These are phyloP conservation scores for Chrysolophus pictus DNA, from an alignment of 2,797 vertebrate species.

Conservation along the genomic window DNA sequence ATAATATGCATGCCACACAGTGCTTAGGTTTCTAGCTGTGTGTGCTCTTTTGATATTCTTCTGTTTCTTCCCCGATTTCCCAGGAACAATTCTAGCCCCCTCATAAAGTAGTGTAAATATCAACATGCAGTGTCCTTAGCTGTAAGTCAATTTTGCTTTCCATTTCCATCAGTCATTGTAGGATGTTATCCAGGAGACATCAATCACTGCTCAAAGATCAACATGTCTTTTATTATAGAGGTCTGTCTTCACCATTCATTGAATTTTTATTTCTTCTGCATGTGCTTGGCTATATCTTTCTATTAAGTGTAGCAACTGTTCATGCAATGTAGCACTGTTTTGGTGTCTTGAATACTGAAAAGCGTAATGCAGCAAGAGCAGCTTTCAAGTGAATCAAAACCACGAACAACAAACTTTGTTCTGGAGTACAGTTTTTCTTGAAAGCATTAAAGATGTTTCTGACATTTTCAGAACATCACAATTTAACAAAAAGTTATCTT, in stretches of 20 bases:
- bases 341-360: not conserved
- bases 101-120: not conserved
- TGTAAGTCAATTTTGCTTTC: not conserved
- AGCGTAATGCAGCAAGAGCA: not conserved
- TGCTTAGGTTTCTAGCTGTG: not conserved
- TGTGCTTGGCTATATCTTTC: not conserved
- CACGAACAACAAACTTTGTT: not conserved
- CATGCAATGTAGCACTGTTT: not conserved
- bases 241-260: not conserved
- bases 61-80: not conserved
- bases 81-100: not conserved
- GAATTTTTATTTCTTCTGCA: not conserved
- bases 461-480: not conserved
- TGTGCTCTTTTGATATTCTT: fast-evolving
- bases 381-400: not conserved
- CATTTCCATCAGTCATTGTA: not conserved
- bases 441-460: not conserved
- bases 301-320: not conserved
- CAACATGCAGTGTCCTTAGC: not conserved
- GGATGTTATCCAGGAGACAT: not conserved
- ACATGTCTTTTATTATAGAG: not conserved
- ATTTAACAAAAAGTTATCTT: not conserved
- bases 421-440: not conserved
- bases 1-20: not conserved
- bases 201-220: not conserved